These are phyloP conservation scores for Centropus unirufus DNA, from an alignment of 2,113 vertebrate genomes.

Conservation along the genomic window DNA sequence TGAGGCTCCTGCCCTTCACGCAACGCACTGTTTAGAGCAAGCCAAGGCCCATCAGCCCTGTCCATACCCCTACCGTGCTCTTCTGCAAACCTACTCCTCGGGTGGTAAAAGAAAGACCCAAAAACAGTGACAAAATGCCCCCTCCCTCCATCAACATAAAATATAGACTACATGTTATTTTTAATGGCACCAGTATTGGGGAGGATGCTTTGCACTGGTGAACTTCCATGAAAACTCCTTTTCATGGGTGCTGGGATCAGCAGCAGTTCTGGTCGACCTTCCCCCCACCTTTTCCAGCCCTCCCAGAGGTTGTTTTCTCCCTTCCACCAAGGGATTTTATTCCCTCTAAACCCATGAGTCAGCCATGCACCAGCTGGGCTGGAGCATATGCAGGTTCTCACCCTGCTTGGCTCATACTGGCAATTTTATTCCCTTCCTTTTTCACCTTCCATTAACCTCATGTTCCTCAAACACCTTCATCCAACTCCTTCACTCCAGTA, in stretches of 20 bases:
- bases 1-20: neutral
- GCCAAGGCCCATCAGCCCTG: neutral
- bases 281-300: neutral
- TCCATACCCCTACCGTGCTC: neutral
- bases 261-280: fast-evolving
- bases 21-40: fast-evolving
- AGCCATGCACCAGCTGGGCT: neutral
- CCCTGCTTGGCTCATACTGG: neutral
- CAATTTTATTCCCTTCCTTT: neutral
- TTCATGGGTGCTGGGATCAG: neutral
- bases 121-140: neutral
- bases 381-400: neutral
- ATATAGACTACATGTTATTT: fast-evolving
- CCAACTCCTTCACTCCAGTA: neutral
- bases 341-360: neutral
- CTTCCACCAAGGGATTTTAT: neutral
- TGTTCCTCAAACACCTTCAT: conserved; percentile 51
- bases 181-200: fast-evolving
- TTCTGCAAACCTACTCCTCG: neutral
- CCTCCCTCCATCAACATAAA: fast-evolving
- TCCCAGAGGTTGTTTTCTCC: neutral
- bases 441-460: conserved; percentile 59
- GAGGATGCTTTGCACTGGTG: neutral
- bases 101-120: neutral
- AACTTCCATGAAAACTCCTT: neutral